Base-by-base conservation (phyloP, 2,888 invertebrate species). In the Phengaris arion region DNA sequence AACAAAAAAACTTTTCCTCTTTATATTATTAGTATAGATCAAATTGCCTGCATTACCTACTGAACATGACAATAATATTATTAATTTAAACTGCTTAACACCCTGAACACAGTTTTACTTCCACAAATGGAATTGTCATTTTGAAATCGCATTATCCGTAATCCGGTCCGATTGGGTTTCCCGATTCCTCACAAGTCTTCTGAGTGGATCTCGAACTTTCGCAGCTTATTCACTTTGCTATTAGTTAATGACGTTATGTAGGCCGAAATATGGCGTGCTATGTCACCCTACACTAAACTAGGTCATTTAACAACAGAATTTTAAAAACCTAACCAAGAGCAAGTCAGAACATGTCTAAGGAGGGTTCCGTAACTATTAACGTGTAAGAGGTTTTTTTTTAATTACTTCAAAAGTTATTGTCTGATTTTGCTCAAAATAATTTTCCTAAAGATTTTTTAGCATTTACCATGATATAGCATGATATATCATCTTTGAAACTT, bases 91-190 rank as follows among this genome's bases (percentile, higher is more conserved):
- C 64, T 64, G 35, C 64, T 64, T 45, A 64, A 45, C 13, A 64
- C 35, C 64, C 35, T 22, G 64, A 64, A 64, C 64, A 64, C 64
- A 64, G 35, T 64, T 64, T 64, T 35, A 64, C 10, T 59, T 59
- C 22, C 35, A 12, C 10, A 45, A 64, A 45, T 64, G 35, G 35
- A 64, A 64, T 64, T 64, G 64, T 45, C 64, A 35, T 64, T 22
- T 13, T 12, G 64, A 64, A 64, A 64, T 64, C 35, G 45, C 35
- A 64, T 64, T 64, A 64, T 45, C 64, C 13, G 13, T 64, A 64
- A 64, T 64, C 35, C 35, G 64, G 15, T 6, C 35, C 6, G 64
- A 35, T 64, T 35, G 45, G 64, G 35, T 64, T 45, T 13, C 64
- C 12, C 22, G 10, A 64, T 35, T 35, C 64, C 13, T 13, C 10